Base-by-base conservation (phyloP, 2,888 invertebrate genomes). In the Euzetes globulus region DNA sequence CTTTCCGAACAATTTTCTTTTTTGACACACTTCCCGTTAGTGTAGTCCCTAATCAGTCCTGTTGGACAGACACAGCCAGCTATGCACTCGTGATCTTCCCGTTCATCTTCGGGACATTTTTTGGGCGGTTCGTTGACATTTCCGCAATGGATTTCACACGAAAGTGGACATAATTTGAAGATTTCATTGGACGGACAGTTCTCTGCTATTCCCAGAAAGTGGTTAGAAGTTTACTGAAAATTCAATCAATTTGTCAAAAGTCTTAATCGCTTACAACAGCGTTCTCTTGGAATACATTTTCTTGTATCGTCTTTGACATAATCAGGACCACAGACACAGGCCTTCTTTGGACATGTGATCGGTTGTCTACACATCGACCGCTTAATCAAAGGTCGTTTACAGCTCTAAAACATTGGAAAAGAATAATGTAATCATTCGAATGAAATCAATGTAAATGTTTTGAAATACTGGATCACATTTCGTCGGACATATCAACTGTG, bases 401-500 rank as follows among this genome's bases (percentile, higher is more conserved):
- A 70, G 37, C 47, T 70, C 47, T 70, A 11, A 25, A 47, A 45
- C 11, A 41, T 15, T 63, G 22, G 5, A 1, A 17, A 70, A 19
- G n/a, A 7, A 65, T 65, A 19, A 37, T 25, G 1, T 25, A 19
- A 1, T 22, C 22, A 4, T 19, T 19, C 33, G 27, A 7, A 27
- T 58, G 7, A 65, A n/a, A 65, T 37, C n/a, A n/a, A n/a, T n/a
- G n/a, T n/a, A n/a, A 9, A 52, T 7, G 19, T 33, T 19, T 11
- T 58, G 7, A 63, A 70, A 13, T 70, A 70, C 45, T 2, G 70
- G 70, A 70, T 70, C 70, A 11, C 70, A 70, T 70, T 70, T 70
- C 9, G 70, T 70, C 41, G 70, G 70, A 70, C 70, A 70, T n/a
- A 25, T 70, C 0, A 41, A 22, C 22, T 70, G 70, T 22, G 70